Evolutionary conservation across 1,140 invertebrate species (phyloP).

Genomic region (Muscidifurax raptorellus): DNA sequence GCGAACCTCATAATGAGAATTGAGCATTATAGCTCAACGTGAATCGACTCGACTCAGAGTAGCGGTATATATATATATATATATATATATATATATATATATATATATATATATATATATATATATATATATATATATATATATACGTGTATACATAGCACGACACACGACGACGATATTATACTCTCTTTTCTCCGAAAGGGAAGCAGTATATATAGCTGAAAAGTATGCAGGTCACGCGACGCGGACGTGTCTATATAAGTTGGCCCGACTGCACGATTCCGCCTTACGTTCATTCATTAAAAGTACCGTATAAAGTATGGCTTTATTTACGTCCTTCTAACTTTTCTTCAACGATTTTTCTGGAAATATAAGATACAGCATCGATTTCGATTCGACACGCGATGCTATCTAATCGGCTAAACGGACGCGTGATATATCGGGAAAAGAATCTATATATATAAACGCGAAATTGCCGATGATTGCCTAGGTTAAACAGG

Average conservation of each 20-base stretch:
- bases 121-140: background rate
- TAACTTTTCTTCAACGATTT: background rate
- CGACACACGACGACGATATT: background rate
- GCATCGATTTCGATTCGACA: background rate
- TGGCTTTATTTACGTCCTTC: background rate
- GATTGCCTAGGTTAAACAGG: background rate
- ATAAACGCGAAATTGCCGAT: background rate
- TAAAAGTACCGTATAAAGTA: constrained; percentile 38
- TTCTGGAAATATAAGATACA: background rate
- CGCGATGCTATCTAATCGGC: background rate
- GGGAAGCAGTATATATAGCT: constrained; percentile 12
- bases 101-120: background rate
- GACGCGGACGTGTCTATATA: constrained; percentile 33
- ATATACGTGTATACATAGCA: background rate
- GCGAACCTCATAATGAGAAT: constrained; percentile 19
- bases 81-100: background rate
- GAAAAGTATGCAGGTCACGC: constrained; percentile 49
- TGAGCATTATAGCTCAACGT: background rate
- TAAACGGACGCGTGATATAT: background rate
- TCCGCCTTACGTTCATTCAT: constrained; percentile 4
- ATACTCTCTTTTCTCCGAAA: background rate
- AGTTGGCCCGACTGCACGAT: background rate
- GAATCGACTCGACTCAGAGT: background rate
- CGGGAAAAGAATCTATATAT: background rate
- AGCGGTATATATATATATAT: background rate